Evolutionary conservation across 1,140 invertebrate genomes (phyloP), one percentile per base, ranked within the genome.

Genomic region (Megalonaias nervosa): DNA sequence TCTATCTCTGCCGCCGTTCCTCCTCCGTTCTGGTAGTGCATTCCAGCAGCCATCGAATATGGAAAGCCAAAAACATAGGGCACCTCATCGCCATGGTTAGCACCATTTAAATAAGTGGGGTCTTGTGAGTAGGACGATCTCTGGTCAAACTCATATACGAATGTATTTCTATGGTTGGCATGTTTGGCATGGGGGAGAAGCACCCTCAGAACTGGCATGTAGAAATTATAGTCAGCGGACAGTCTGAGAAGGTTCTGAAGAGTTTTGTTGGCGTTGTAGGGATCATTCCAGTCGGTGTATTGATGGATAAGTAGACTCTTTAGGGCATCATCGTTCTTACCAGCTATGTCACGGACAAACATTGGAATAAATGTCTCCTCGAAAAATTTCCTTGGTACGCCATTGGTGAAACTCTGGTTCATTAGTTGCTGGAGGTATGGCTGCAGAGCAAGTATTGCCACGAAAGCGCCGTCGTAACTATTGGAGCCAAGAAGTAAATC

Each of bases 251-350:
- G 65, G 59, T 66, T 77, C 26, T 55, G 19, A 26, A 64, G 59
- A 12, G 60, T 65, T 90, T 89, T 85, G 94, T 92, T n/a, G 3
- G 96, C 96, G 82, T 93, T 85, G 90, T 90, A 92, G 17, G 98
- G 95, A 89, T 97, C 97, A 71, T 98, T 93, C 89, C 97, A 97
- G 16, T 98, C 93, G 90, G 97, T 98, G 91, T 98, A 97, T 92
- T 98, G 97, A 81, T 93, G 96, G 77, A 97, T 90, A 57, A 87
- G 64, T 21, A 96, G 97, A 87, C 98, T 97, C 23, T 97, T 95
- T 91, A 97, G 97, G 97, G 97, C 98, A 95, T 98, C 97, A 79
- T 94, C 95, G 15, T 96, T 94, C 57, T 68, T 69, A 15, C 97
- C 97, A 12, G 94, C 91, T 89, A 98, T 98, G 88, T 97, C 95